These are phyloP conservation scores for Dioctria linearis DNA, from an alignment of 2,888 invertebrate genomes.

Conservation along the genomic window DNA sequence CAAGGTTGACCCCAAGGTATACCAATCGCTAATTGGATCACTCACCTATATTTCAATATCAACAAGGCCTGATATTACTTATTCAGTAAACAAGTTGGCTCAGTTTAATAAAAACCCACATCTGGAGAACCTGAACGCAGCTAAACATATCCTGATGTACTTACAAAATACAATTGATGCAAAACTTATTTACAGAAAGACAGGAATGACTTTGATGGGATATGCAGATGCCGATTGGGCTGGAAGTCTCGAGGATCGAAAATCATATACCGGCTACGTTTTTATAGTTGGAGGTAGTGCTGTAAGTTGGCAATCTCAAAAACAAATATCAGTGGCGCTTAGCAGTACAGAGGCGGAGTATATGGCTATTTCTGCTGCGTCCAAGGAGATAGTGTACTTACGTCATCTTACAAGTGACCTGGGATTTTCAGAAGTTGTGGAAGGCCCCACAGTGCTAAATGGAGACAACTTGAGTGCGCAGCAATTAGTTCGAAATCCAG, in stretches of 20 bases:
- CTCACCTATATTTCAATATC: slow-evolving; percentile 56
- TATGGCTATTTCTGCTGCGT: slow-evolving; percentile 56
- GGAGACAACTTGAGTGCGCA: slow-evolving; percentile 54
- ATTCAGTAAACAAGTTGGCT: slow-evolving; percentile 56
- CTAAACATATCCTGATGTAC: slow-evolving; percentile 59
- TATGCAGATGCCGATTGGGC: slow-evolving; percentile 60
- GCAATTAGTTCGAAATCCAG: slow-evolving; percentile 44
- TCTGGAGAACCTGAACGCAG: slow-evolving; percentile 55
- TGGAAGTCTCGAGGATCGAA: slow-evolving; percentile 56
- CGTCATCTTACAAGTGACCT: slow-evolving; percentile 41
- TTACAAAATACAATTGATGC: slow-evolving; percentile 56
- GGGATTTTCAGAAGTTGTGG: slow-evolving; percentile 17
- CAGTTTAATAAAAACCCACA: slow-evolving; percentile 60
- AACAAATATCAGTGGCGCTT: slow-evolving; percentile 57
- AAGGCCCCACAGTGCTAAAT: slow-evolving; percentile 37
- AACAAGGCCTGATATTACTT: slow-evolving; percentile 59
- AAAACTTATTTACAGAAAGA: slow-evolving; percentile 57
- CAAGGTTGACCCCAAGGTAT: slow-evolving; percentile 22
- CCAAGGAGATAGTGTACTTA: slow-evolving; percentile 55
- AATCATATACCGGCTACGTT: slow-evolving; percentile 58
- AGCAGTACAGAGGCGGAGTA: slow-evolving; percentile 58
- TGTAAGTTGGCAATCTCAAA: slow-evolving; percentile 56
- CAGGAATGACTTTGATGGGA: slow-evolving; percentile 54
- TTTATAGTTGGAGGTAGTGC: slow-evolving; percentile 55
- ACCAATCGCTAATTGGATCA: slow-evolving; percentile 58